Evolutionary conservation across 1,140 invertebrate genomes (phyloP).

Genomic region (Tigriopus japonicus): DNA sequence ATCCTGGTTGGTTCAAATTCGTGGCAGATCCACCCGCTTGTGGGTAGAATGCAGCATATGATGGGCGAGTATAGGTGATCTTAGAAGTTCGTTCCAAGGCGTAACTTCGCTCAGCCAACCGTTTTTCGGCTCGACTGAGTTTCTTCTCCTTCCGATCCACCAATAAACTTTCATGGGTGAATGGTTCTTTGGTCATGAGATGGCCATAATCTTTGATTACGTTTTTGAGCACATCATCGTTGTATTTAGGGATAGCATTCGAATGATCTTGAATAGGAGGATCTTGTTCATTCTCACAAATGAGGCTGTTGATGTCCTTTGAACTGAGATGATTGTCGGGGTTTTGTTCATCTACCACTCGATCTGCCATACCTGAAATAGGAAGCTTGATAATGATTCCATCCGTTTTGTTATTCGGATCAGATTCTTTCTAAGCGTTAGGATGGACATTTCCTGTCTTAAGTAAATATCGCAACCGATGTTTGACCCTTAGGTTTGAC

Average conservation of each 20-base stretch:
- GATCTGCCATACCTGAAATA: constrained; percentile 54
- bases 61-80: constrained; percentile 32
- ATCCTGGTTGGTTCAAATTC: not conserved
- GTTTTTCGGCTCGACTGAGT: constrained; percentile 80
- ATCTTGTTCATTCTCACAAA: constrained; percentile 75
- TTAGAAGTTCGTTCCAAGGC: constrained; percentile 80
- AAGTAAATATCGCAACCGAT: no score
- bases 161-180: constrained; percentile 87
- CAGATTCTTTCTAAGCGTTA: no score
- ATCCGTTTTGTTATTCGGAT: no score
- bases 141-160: constrained; percentile 90
- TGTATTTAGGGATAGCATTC: constrained; percentile 45
- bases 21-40: constrained; percentile 18
- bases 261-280: constrained; percentile 44
- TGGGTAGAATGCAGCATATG: constrained; percentile 30
- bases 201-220: constrained; percentile 44
- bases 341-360: constrained; percentile 93
- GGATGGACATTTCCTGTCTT: no score
- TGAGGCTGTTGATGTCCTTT: constrained; percentile 82
- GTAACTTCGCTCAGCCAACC: constrained; percentile 76
- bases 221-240: constrained; percentile 58
- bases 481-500: no score
- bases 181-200: constrained; percentile 48
- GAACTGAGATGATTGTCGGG: constrained; percentile 83
- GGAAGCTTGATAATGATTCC: no score